phyloP scores from a whole-genome alignment of 92 coral and sea anemone species.

The Ricordea florida region DNA sequence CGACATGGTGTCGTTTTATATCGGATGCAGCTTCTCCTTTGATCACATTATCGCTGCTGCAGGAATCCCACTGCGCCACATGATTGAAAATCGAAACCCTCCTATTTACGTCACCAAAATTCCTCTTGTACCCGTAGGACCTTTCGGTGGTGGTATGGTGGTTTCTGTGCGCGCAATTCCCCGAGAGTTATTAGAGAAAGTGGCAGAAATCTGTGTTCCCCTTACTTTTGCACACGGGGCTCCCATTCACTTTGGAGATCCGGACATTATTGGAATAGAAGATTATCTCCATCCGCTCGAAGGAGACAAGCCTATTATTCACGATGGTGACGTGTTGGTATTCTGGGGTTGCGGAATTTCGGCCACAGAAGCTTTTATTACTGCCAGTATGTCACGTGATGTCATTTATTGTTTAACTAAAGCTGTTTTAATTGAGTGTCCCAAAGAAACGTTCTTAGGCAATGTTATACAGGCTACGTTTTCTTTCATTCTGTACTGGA shows the following conservation, averaged over 20 bases:
- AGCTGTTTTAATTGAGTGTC: not conserved
- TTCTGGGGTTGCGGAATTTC: slow-evolving; percentile 36
- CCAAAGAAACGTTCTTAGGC: not conserved
- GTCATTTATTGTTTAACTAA: not conserved
- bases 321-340: not conserved
- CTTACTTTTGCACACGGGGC: slow-evolving; percentile 22
- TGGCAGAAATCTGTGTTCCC: slow-evolving; percentile 4
- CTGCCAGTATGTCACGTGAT: slow-evolving; percentile 9
- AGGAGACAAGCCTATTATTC: not conserved
- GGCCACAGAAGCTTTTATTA: not conserved
- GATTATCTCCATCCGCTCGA: not conserved
- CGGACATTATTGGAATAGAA: slow-evolving; percentile 25
- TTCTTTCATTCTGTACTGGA: not conserved
- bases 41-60: slow-evolving; percentile 9
- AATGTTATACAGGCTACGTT: not conserved
- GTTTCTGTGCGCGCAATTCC: slow-evolving; percentile 18
- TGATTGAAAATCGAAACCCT: not conserved
- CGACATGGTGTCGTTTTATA: slow-evolving; percentile 37
- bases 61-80: slow-evolving; percentile 15
- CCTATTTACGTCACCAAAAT: not conserved
- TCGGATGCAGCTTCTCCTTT: slow-evolving; percentile 36
- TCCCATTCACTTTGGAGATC: slow-evolving; percentile 26
- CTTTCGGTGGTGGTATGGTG: slow-evolving; percentile 19
- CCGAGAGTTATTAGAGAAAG: slow-evolving; percentile 7
- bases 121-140: slow-evolving; percentile 12